Evolutionary conservation across 2,113 vertebrate genomes (phyloP).

Genomic region (Neolamprologus tretocephalus): DNA sequence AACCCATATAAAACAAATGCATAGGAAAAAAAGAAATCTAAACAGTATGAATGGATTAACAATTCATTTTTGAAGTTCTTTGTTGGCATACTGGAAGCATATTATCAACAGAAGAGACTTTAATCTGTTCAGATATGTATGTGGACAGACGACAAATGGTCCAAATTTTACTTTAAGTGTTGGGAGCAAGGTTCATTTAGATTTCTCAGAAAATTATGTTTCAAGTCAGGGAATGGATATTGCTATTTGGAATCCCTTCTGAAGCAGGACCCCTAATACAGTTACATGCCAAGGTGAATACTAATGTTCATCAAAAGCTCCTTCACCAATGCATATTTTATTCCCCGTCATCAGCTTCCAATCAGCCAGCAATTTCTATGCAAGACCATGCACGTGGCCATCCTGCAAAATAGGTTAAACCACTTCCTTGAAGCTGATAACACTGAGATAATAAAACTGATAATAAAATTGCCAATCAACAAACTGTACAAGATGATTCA

Average conservation of each 20-base stretch:
- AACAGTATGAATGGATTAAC: background rate
- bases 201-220: background rate
- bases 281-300: background rate
- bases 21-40: background rate
- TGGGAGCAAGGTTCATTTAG: background rate
- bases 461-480: background rate
- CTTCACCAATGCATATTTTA: background rate
- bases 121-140: background rate
- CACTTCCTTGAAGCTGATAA: background rate
- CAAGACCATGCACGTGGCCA: background rate
- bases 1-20: background rate
- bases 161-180: background rate
- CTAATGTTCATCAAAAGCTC: background rate
- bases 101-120: background rate
- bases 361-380: background rate
- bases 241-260: background rate
- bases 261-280: background rate
- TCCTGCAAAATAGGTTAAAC: background rate
- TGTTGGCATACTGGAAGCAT: background rate
- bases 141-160: background rate
- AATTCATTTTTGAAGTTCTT: background rate
- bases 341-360: background rate
- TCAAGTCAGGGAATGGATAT: background rate
- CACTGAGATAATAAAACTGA: background rate
- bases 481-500: background rate